Base-by-base conservation (phyloP, 2,888 invertebrate species). In the Stenolophus ochropezus region DNA sequence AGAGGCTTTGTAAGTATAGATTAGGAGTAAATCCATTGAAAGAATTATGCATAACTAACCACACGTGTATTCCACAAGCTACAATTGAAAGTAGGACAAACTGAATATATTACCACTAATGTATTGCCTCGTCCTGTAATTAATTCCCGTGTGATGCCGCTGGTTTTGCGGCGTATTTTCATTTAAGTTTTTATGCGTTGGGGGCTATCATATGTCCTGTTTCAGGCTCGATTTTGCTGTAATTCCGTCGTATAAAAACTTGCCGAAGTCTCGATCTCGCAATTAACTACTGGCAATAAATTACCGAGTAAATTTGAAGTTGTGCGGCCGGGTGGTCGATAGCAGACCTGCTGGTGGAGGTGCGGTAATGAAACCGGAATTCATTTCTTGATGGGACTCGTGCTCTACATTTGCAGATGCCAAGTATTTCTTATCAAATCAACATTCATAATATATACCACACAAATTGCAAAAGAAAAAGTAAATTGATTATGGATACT, bases 251-350 rank as follows among this genome's bases (percentile, higher is more conserved):
- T 78, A 78, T 78, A 78, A 78, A 78, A 78, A 77, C 42, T 77
- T 78, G 42, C 51, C 49, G 65, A 51, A 78, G 78, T 51, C 65
- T 51, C 51, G 78, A 78, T 78, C 78, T 78, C 20, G 78, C 69
- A 78, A 78, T 78, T 78, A 78, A 78, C 78, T 78, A 18, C 27
- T 14, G 65, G 78, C 69, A 69, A 78, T 78, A 78, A 78, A 78
- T 78, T 69, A 65, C 53, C 65, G 27, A 78, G 65, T 78, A 78
- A 78, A 78, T 78, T 78, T 78, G 78, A 69, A 78, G 47, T 78
- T 78, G 61, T 23, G 23, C 21, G 18, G 20, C 2, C 18, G 5
- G 16, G 69, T 21, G 69, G 69, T 49, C 47, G 49, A 11, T 65
- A 18, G 65, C 16, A 33, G 5, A 27, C 65, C 27, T 33, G 65